These are phyloP conservation scores for Stenurella melanura DNA, from an alignment of 2,888 invertebrate genomes.

Conservation along the genomic window DNA sequence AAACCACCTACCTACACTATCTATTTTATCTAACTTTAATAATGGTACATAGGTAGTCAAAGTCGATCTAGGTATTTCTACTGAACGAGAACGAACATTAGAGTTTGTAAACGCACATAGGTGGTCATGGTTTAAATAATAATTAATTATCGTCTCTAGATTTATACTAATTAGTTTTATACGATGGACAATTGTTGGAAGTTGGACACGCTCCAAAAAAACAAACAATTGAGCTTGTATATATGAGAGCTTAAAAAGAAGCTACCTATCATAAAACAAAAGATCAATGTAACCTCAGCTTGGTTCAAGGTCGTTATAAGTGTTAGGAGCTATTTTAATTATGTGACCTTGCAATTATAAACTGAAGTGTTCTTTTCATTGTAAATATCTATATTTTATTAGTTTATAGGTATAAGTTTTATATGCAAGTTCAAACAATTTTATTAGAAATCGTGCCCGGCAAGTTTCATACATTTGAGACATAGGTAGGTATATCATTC, in stretches of 20 bases:
- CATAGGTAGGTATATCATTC: constrained; percentile 56
- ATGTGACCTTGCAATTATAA: constrained; percentile 60
- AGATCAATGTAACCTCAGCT: constrained; percentile 53
- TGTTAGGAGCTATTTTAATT: constrained; percentile 61
- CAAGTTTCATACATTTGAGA: constrained; percentile 15
- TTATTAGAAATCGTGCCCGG: background rate
- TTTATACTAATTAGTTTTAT: background rate
- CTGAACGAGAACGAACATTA: background rate
- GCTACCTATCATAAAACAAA: constrained; percentile 34
- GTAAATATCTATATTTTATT: constrained; percentile 14
- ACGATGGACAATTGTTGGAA: background rate
- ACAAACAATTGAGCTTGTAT: constrained; percentile 27
- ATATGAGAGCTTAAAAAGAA: constrained; percentile 22
- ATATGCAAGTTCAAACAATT: background rate
- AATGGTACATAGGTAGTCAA: background rate
- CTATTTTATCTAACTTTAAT: background rate
- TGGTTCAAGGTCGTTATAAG: constrained; percentile 61
- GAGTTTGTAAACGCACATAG: background rate
- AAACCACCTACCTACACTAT: background rate
- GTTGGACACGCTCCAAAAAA: constrained; percentile 18
- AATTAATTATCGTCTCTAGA: background rate
- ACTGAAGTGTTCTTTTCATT: constrained; percentile 21
- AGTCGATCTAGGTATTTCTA: background rate
- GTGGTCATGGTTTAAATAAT: background rate
- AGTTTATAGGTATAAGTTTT: background rate